Evolutionary conservation across 1,140 invertebrate species (phyloP), one percentile per base, ranked within the genome.

Genomic region (Eriosoma lanigerum): DNA sequence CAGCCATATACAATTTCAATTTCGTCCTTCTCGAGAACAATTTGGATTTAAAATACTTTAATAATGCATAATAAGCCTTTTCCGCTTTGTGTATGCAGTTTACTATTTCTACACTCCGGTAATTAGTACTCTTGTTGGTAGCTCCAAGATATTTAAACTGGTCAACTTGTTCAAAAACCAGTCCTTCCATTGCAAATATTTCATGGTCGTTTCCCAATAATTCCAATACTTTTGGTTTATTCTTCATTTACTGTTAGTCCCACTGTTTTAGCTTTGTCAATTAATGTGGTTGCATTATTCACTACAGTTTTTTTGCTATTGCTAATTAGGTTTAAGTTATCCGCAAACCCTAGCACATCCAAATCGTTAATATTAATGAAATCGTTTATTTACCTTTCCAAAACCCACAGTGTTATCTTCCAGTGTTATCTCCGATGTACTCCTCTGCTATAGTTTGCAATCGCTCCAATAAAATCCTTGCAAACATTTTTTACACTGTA

Each of bases 101-200:
- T 1, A 19, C n/a, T 0, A 19, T n/a, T 21, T 54, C 19, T 54
- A 54, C 5, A 19, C 19, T 54, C 19, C 52, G n/a, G 52, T 54
- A 19, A 54, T 54, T n/a, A n/a, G 17, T 21, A 54, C 52, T 17
- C 4, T 54, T 54, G 0, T 24, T 70, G 58, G 12, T 50, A 50
- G 15, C 29, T 68, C 64, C 44, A 21, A 46, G 48, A 15, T 73
- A 73, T 52, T 54, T 73, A 38, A 73, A 73, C 38, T 38, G 48
- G 46, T 54, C 26, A 0, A 73, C 17, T 73, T 73, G 54, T 73
- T 29, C 17, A 52, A 38, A 73, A 73, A 73, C 15, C 12, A 29
- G 26, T 29, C 5, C 24, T 32, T 17, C 46, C 13, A 56, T 17
- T 56, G 24, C 19, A 54, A 38, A 32, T 32, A n/a, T 21, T 12